A percentile compares a stretch with the other conserved stretches of the same genome.
phyloP scores from a whole-genome alignment of 2,113 vertebrate genomes.

The Poeciliopsis turrubarensis region DNA sequence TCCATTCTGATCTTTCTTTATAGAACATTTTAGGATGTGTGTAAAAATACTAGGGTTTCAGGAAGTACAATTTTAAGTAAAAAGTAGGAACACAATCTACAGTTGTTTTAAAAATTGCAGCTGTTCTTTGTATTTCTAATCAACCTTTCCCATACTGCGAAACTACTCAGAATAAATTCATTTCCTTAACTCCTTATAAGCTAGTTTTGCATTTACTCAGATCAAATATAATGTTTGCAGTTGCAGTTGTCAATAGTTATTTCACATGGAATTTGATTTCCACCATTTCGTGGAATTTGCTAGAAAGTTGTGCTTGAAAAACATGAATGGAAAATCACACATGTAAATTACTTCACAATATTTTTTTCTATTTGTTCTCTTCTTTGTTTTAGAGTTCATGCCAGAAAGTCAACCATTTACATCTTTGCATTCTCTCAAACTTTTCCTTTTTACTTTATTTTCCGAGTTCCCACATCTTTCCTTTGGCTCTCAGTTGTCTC shows the following conservation, averaged over 20 bases:
- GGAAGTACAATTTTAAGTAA: background rate
- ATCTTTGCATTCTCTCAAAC: constrained; percentile 5
- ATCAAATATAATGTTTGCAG: background rate
- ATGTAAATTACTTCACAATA: background rate
- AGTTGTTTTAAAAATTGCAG: background rate
- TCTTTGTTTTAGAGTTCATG: background rate
- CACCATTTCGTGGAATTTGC: background rate
- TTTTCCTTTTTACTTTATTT: constrained; percentile 6
- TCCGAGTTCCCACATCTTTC: constrained; percentile 34
- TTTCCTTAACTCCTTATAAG: background rate
- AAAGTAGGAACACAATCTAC: background rate
- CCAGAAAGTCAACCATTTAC: constrained; percentile 9
- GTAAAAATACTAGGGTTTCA: background rate
- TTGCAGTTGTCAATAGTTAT: too few species aligned
- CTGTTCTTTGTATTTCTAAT: background rate
- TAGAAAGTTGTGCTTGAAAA: background rate
- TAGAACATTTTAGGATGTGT: background rate
- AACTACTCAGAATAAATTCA: constrained; percentile 6
- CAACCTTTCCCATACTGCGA: background rate
- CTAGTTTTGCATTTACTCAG: background rate
- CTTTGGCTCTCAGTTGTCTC: constrained; percentile 26
- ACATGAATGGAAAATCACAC: background rate
- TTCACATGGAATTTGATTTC: background rate
- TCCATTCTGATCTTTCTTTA: background rate
- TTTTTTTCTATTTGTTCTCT: background rate